Conservation (phyloP, 2,888 invertebrate genomes). For the Zelleria hepariella region DNA sequence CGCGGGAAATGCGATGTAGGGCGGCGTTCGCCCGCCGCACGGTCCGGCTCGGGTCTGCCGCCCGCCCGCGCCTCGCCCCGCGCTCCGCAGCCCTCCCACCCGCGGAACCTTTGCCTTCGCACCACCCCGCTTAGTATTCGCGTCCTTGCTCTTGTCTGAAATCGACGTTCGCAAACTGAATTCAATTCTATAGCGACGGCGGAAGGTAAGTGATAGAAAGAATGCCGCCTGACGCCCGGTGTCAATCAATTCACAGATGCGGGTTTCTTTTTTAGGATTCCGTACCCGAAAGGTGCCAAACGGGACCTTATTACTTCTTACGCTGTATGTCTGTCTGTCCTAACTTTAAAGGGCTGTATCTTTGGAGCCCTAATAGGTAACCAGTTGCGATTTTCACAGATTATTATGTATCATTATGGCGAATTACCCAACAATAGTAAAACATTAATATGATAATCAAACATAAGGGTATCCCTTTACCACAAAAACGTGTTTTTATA, state of each 20-base stretch:
- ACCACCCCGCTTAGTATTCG: conserved; percentile 63
- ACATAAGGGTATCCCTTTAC: too few relatives aligned
- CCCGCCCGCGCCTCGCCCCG: conserved; percentile 19
- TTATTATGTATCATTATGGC: too few relatives aligned
- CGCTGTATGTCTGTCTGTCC: too few relatives aligned
- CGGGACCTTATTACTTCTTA: too few relatives aligned
- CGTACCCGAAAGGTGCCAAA: too few relatives aligned
- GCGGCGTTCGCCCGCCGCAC: conserved; percentile 61
- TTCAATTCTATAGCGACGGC: conserved; percentile 25
- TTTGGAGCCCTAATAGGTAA: too few relatives aligned
- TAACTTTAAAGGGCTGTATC: too few relatives aligned
- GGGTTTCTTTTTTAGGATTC: not conserved
- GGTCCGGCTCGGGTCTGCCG: conserved; percentile 54
- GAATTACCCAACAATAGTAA: too few relatives aligned
- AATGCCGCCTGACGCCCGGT: not conserved
- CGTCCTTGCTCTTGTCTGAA: conserved; percentile 62
- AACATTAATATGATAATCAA: too few relatives aligned
- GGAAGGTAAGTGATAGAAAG: conserved; percentile 7
- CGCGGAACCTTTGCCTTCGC: conserved; percentile 26
- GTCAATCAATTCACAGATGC: not conserved
- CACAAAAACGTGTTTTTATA: too few relatives aligned
- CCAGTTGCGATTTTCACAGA: too few relatives aligned
- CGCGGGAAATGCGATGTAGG: conserved; percentile 20
- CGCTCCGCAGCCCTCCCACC: conserved; percentile 26
- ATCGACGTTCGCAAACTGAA: conserved; percentile 56